Conservation (phyloP, 1,140 invertebrate species). For the Zaprionus ghesquierei region DNA sequence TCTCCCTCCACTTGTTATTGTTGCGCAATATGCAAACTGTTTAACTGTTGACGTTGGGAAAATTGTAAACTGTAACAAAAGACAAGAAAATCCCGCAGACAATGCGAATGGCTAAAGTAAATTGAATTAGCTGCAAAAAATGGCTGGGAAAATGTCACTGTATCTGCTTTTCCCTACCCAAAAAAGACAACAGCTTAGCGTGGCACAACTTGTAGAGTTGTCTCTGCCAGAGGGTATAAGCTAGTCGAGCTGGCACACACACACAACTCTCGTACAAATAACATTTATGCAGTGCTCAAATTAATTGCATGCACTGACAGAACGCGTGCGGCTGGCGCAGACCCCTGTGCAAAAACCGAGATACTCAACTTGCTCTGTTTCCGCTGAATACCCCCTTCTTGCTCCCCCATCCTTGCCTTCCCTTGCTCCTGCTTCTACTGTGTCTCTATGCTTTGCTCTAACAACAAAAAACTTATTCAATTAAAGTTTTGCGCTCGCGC, state of each 20-base stretch:
- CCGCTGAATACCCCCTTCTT: neutral
- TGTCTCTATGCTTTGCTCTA: neutral
- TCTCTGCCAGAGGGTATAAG: neutral
- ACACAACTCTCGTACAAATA: constrained; percentile 12
- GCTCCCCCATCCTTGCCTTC: neutral
- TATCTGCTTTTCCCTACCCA: too few relatives aligned
- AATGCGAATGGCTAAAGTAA: constrained; percentile 66
- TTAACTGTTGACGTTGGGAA: constrained; percentile 72
- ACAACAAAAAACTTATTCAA: constrained; percentile 69
- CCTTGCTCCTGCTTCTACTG: neutral
- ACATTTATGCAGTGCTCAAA: constrained; percentile 63
- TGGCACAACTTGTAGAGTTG: neutral
- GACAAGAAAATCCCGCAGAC: constrained; percentile 64
- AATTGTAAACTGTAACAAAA: constrained; percentile 75
- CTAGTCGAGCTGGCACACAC: neutral
- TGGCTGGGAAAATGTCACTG: constrained; percentile 42
- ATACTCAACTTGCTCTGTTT: constrained; percentile 19
- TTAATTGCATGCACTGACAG: constrained; percentile 58
- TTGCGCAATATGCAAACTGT: constrained; percentile 70
- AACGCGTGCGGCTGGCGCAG: neutral
- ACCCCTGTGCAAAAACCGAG: constrained; percentile 26
- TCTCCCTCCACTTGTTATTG: constrained; percentile 33
- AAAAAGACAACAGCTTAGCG: neutral
- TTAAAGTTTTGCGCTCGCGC: constrained; percentile 66
- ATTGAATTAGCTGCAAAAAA: constrained; percentile 70